Percentiles rank a stretch among this genome's conserved stretches.
Conservation (phyloP, 2,797 vertebrate genomes). For the Liasis olivaceus region DNA sequence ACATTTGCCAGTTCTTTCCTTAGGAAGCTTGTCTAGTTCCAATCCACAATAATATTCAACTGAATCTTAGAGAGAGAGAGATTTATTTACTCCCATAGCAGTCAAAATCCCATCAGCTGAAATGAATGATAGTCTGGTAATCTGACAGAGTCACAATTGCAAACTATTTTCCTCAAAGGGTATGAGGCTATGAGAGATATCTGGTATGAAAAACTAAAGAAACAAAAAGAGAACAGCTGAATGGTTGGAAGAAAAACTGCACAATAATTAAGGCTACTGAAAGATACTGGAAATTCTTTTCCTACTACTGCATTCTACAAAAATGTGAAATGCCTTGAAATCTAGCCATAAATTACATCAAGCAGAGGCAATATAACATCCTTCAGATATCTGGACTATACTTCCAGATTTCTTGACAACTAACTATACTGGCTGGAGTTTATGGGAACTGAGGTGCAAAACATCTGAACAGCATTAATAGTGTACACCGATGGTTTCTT, state of each 20-base stretch:
- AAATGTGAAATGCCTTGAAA: background rate
- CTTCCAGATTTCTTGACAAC: background rate
- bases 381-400: background rate
- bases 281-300: background rate
- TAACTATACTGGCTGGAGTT: background rate
- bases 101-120: background rate
- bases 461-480: background rate
- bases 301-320: background rate
- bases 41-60: background rate
- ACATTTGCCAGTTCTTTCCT: conserved; percentile 1
- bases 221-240: background rate
- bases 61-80: background rate
- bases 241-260: background rate
- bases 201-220: background rate
- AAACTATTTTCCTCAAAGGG: background rate
- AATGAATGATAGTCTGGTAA: background rate
- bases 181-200: background rate
- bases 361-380: background rate
- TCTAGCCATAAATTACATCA: background rate
- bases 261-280: background rate
- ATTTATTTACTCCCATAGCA: background rate
- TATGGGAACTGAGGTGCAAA: background rate
- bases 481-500: no score
- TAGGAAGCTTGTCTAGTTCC: background rate
- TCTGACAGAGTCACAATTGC: background rate